Evolutionary conservation across 1,140 invertebrate genomes (phyloP), one percentile per base, ranked within the genome.

Genomic region (Magallana gigas): DNA sequence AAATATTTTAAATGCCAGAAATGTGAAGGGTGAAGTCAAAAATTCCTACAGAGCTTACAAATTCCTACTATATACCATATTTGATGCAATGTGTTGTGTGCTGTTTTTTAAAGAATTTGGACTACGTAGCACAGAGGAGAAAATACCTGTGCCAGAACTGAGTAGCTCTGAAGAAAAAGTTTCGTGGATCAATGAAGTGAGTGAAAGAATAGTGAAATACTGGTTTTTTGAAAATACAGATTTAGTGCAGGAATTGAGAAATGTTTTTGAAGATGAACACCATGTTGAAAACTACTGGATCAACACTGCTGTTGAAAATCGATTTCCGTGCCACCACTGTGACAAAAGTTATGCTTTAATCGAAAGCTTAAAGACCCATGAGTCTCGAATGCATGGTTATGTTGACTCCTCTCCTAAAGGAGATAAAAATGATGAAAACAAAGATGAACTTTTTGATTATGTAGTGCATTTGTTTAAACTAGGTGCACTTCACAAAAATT

Each of bases 211-310:
- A 11, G 57, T 88, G 1, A 23, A 83, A 64, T 76, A 86, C 14
- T 86, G 57, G 18, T 86, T 88, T 62, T 88, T 86, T 64, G 88
- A 88, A 12, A 64, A 59, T 57, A 56, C 0, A 29, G 85, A 88
- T 85, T 56, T 86, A n/a, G n/a, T 86, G 56, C 56, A 64, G 4
- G 62, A 86, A 16, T 8, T 89, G 0, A 18, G 88, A 57, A 58
- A 83, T 36, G 23, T 89, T 8, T 5, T 89, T 8, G n/a, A 48
- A 16, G 80, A 89, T 58, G 82, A 62, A 48, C 83, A 87, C 18
- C 85, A 87, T 81, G 56, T 64, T 14, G 88, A 89, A 68, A 89
- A 89, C 23, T 89, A 89, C 68, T 87, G 85, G 85, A 48, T n/a
- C 8, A 68, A 68, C 1, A 18, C n/a, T 18, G 9, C 9, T 9